Base-by-base conservation (phyloP, 2,797 vertebrate species). In the Smutsia temminckii region DNA sequence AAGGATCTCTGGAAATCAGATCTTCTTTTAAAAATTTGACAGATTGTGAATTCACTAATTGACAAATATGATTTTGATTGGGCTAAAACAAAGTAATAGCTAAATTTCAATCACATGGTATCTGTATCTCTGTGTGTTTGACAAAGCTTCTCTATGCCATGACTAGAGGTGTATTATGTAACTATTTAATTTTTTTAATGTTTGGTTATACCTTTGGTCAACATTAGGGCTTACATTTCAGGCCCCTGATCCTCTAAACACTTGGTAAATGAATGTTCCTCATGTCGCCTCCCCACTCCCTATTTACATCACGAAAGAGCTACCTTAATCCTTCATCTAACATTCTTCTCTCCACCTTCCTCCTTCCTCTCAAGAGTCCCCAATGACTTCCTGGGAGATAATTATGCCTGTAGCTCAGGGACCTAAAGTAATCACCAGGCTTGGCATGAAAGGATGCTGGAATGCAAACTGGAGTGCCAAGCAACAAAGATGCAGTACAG, bases 401-500 rank as follows among this genome's bases (percentile, higher is more conserved):
- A 97, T 95, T 94, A 89, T 94, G 64, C 71, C 64, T 95, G 57
- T 89, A 94, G 75, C 89, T 96, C 66, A 91, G 93, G 77, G 84
- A 94, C 95, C 77, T 72, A 77, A 93, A 94, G 66, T 71, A 95
- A 96, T 96, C 89, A 92, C 95, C 75, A 89, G 61, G 72, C 95
- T 53, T 97, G 94, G 25, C 66, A 68, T 95, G 96, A 95, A 94
- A 91, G 77, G 90, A 97, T 96, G 27, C 92, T 92, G 72, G 89
- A 89, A 81, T 46, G 13, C 95, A 94, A 93, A 46, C 95, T 94
- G 61, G 27, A 95, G 32, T 91, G 83, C 46, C 3, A 66, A 95
- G 69, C 95, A 85, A 75, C 91, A 97, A 78, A 98, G 85, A 97
- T 92, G 97, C 16, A 20, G 93, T 64, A 81, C 80, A 97, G 97